Evolutionary conservation across 2,113 vertebrate genomes (phyloP).

Genomic region (Oryzias javanicus): DNA sequence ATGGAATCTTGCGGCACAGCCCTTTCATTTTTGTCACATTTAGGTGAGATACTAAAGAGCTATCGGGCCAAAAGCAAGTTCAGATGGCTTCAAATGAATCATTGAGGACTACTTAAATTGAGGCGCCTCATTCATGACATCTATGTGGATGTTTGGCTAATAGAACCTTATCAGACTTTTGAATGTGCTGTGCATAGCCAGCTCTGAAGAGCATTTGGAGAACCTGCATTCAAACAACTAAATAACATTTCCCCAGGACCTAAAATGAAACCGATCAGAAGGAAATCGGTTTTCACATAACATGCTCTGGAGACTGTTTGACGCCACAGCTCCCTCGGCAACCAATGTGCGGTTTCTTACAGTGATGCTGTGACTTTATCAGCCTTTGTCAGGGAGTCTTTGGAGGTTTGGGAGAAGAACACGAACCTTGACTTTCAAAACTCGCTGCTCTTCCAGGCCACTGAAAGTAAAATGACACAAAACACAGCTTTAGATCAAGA

Average conservation of each 20-base stretch:
- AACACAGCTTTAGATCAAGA: neutral
- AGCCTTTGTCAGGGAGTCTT: slow-evolving; percentile 74
- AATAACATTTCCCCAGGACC: slow-evolving; percentile 12
- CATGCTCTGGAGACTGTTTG: slow-evolving; percentile 19
- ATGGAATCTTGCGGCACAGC: slow-evolving; percentile 38
- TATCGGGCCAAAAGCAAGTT: slow-evolving; percentile 17
- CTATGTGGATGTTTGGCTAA: slow-evolving; percentile 17
- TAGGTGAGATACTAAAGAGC: slow-evolving; percentile 30
- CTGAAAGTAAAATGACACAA: slow-evolving; percentile 75
- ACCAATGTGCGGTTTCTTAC: slow-evolving; percentile 18
- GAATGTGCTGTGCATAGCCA: slow-evolving; percentile 53
- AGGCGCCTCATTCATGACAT: slow-evolving; percentile 29
- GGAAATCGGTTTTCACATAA: slow-evolving; percentile 21
- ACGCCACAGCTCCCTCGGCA: slow-evolving; percentile 11
- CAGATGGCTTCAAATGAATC: slow-evolving; percentile 10
- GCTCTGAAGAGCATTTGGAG: slow-evolving; percentile 37
- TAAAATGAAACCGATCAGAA: slow-evolving; percentile 10
- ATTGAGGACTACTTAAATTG: neutral
- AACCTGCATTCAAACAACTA: slow-evolving; percentile 13
- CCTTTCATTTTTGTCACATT: slow-evolving; percentile 52
- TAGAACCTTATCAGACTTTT: neutral
- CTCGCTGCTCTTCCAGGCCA: slow-evolving; percentile 91
- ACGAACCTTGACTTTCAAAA: slow-evolving; percentile 98
- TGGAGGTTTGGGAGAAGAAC: slow-evolving; percentile 90
- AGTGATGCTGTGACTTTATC: slow-evolving; percentile 21